Evolutionary conservation across 2,797 vertebrate species (phyloP).

Genomic region (Hirundo rustica): DNA sequence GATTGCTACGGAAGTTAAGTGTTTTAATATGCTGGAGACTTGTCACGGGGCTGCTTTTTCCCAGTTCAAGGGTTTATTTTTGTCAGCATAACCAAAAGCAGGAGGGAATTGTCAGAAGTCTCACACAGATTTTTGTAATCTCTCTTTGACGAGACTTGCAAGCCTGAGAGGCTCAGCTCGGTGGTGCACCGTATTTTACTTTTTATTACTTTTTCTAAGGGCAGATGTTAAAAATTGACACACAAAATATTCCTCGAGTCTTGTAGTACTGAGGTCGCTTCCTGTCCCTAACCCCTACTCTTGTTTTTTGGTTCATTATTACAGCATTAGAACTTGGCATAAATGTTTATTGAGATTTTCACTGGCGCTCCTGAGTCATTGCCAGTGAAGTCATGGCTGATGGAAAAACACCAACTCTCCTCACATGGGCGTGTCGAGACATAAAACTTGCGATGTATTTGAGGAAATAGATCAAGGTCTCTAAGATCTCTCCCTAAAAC

Average conservation of each 20-base stretch:
- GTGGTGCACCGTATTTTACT: neutral
- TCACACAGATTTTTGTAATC: neutral
- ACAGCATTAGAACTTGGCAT: neutral
- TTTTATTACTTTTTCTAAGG: neutral
- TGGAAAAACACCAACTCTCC: conserved; percentile 13
- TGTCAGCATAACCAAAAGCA: neutral
- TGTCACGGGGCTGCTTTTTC: neutral
- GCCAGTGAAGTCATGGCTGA: neutral
- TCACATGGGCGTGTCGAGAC: neutral
- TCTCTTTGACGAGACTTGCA: neutral
- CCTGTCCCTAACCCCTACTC: neutral
- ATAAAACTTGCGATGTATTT: neutral
- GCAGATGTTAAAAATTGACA: neutral
- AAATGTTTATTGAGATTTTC: neutral
- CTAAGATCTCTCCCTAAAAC: neutral
- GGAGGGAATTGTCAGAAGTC: neutral
- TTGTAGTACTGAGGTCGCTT: neutral
- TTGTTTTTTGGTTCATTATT: neutral
- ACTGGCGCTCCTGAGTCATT: neutral
- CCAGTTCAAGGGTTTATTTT: conserved; percentile 6
- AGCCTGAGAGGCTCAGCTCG: neutral
- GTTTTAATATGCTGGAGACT: neutral
- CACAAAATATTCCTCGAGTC: neutral
- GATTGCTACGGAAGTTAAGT: neutral
- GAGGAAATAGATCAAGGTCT: neutral